phyloP scores from a whole-genome alignment of 1,140 invertebrate genomes.

The Papilio machaon region DNA sequence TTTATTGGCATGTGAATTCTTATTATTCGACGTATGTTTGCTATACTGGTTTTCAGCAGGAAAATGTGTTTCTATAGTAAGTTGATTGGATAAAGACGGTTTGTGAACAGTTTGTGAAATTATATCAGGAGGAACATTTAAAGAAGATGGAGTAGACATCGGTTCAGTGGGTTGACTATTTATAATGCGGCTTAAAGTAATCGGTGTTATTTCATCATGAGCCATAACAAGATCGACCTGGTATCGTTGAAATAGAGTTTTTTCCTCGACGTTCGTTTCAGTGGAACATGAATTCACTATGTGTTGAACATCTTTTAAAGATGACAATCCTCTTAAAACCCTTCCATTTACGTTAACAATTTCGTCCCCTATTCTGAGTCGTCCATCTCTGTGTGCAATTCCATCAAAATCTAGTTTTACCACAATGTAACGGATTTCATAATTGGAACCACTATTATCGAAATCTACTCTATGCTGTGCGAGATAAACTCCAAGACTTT shows the following conservation, averaged over 20 bases:
- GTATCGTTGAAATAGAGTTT: slow-evolving; percentile 79
- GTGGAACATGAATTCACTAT: slow-evolving; percentile 82
- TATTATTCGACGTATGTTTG: slow-evolving; percentile 50
- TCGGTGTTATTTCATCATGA: slow-evolving; percentile 82
- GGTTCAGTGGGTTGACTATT: slow-evolving; percentile 65
- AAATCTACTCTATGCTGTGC: slow-evolving; percentile 84
- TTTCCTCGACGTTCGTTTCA: slow-evolving; percentile 73
- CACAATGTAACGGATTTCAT: slow-evolving; percentile 89
- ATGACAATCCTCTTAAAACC: slow-evolving; percentile 88
- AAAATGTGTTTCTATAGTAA: slow-evolving; percentile 76
- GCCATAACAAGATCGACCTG: slow-evolving; percentile 85
- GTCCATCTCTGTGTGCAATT: slow-evolving; percentile 91
- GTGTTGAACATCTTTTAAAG: slow-evolving; percentile 84
- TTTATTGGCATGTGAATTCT: slow-evolving; percentile 51
- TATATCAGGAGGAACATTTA: slow-evolving; percentile 73
- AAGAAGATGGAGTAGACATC: slow-evolving; percentile 49
- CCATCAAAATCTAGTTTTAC: slow-evolving; percentile 91
- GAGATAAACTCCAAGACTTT: slow-evolving; percentile 87
- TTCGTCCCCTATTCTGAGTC: slow-evolving; percentile 91
- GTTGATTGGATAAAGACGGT: slow-evolving; percentile 67
- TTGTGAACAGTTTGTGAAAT: slow-evolving; percentile 77
- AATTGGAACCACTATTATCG: slow-evolving; percentile 78
- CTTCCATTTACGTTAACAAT: slow-evolving; percentile 93
- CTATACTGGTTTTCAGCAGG: slow-evolving; percentile 66
- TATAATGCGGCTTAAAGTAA: slow-evolving; percentile 74